These are phyloP conservation scores for Ophonus ardosiacus DNA, from an alignment of 2,888 invertebrate genomes.

Conservation along the genomic window DNA sequence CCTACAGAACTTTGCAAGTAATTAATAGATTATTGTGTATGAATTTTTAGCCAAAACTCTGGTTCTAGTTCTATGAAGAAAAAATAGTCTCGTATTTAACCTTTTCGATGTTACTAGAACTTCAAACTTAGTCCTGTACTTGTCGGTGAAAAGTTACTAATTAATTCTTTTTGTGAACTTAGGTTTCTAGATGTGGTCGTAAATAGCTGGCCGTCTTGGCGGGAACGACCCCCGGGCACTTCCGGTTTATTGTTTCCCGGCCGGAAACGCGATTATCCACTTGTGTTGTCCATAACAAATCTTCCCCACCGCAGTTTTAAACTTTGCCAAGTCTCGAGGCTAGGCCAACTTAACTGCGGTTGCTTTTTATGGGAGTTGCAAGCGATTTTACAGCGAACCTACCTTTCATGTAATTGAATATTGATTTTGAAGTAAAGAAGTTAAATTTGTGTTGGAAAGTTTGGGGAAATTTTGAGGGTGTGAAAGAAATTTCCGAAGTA, in stretches of 20 bases:
- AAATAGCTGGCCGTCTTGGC: not conserved
- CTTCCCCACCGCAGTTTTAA: conserved; percentile 53
- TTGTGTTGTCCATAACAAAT: conserved; percentile 58
- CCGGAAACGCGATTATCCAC: conserved; percentile 59
- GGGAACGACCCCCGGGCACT: conserved; percentile 36
- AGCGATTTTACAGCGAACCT: conserved; percentile 4
- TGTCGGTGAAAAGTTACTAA: not conserved
- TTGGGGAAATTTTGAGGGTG: not conserved
- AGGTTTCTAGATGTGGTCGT: not conserved
- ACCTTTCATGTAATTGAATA: conserved; percentile 53
- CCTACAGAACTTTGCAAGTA: too few relatives aligned
- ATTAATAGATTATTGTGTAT: too few relatives aligned
- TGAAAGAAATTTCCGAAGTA: not conserved
- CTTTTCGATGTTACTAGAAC: too few relatives aligned
- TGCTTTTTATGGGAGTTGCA: conserved; percentile 27
- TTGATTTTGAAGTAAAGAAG: conserved; percentile 44
- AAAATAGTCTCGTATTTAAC: too few relatives aligned
- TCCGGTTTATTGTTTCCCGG: conserved; percentile 60
- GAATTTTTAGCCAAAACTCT: too few relatives aligned
- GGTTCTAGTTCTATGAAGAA: too few relatives aligned
- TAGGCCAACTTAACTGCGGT: conserved; percentile 17
- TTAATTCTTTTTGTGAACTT: not conserved
- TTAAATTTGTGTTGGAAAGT: conserved; percentile 32
- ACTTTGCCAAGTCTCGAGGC: conserved; percentile 5
- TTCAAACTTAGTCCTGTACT: not conserved